Evolutionary conservation across 1,140 invertebrate species (phyloP).

Genomic region (Teleogryllus occipitalis): DNA sequence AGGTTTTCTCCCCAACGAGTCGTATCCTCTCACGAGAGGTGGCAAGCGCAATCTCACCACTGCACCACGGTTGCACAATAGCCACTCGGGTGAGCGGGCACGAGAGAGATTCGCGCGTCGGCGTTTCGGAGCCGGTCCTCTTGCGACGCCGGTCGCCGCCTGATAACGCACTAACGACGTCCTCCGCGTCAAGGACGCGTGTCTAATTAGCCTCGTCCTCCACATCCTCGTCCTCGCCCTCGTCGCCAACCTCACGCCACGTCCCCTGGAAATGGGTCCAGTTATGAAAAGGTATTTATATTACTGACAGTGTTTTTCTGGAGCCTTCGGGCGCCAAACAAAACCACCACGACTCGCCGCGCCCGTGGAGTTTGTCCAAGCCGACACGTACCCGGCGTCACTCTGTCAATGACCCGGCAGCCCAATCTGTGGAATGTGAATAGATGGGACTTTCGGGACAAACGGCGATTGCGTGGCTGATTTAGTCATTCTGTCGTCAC

Average conservation of each 20-base stretch:
- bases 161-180: no score
- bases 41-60: no score
- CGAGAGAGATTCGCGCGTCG: no score
- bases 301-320: not conserved
- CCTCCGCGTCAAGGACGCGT: not conserved
- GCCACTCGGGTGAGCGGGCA: no score
- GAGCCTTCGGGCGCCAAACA: not conserved
- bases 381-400: no score
- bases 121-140: no score
- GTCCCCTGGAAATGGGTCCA: not conserved
- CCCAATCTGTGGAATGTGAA: not conserved
- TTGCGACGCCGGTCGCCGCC: no score
- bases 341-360: not conserved
- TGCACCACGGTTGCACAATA: no score
- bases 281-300: slow-evolving; percentile 2
- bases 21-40: no score
- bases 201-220: not conserved
- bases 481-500: not conserved
- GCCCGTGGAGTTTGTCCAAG: no score
- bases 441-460: not conserved
- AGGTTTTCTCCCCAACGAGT: no score
- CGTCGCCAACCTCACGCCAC: not conserved
- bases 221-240: not conserved
- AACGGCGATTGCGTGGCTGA: not conserved
- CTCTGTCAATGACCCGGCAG: no score